phyloP scores from a whole-genome alignment of 2,888 invertebrate species.

The Eugnorisma glareosa region DNA sequence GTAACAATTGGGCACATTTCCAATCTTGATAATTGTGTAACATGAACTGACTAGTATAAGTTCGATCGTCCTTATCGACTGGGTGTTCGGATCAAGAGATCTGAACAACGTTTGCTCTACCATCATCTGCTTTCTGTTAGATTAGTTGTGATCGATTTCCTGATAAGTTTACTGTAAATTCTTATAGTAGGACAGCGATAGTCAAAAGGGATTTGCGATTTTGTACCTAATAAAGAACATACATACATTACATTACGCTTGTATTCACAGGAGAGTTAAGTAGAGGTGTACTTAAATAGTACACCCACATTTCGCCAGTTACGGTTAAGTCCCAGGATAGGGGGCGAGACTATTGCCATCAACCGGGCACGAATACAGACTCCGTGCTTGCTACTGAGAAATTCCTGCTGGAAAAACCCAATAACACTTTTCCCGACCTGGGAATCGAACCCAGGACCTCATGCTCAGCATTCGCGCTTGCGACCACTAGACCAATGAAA shows the following conservation, averaged over 20 bases:
- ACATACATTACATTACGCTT: too few relatives aligned
- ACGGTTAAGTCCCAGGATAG: not conserved
- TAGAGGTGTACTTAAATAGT: not conserved
- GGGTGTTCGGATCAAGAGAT: slow-evolving; percentile 4
- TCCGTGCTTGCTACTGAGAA: not conserved
- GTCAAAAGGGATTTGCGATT: not conserved
- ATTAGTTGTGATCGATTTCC: not conserved
- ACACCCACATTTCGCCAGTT: not conserved
- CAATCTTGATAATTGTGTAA: slow-evolving; percentile 49
- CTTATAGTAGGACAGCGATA: not conserved
- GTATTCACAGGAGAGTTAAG: not conserved
- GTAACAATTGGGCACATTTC: slow-evolving; percentile 49
- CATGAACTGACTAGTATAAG: slow-evolving; percentile 34
- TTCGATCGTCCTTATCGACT: slow-evolving; percentile 19
- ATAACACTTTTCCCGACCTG: not conserved
- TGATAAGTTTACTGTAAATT: not conserved
- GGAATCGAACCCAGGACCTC: not conserved
- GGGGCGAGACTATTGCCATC: not conserved
- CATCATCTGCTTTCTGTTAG: not conserved
- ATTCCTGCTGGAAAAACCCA: not conserved
- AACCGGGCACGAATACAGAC: not conserved
- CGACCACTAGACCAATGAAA: too few relatives aligned
- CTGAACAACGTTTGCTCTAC: not conserved
- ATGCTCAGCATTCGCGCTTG: too few relatives aligned
- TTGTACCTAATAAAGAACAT: not conserved